A percentile compares a stretch with the other conserved stretches of the same genome.
phyloP scores from a whole-genome alignment of 2,888 invertebrate species.

The Dolomedes plantarius region DNA sequence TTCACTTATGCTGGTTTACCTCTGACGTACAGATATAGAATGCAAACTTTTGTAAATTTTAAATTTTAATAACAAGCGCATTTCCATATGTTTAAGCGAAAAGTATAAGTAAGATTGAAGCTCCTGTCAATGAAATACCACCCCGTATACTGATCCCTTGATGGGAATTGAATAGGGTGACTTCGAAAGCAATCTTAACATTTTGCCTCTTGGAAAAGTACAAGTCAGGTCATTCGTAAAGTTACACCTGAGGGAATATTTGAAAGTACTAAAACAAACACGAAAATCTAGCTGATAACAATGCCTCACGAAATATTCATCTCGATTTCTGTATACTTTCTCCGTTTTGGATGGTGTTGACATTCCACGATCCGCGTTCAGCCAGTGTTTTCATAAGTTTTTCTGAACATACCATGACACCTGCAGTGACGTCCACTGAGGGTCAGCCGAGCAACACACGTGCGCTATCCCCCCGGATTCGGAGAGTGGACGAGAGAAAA shows the following conservation, averaged over 20 bases:
- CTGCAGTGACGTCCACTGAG: slow-evolving; percentile 26
- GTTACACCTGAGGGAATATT: slow-evolving; percentile 2
- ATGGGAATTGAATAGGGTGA: no score
- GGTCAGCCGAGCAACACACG: slow-evolving; percentile 2
- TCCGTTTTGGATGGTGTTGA: background rate
- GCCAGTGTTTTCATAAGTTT: background rate
- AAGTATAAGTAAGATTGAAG: no score
- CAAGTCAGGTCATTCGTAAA: background rate
- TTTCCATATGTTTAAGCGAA: no score
- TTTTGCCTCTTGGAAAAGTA: no score
- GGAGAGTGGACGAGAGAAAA: background rate
- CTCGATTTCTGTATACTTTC: background rate
- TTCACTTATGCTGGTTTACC: no score
- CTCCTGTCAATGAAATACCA: no score
- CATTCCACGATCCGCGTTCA: background rate
- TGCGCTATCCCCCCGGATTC: background rate
- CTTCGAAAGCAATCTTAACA: no score
- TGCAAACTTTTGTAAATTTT: no score
- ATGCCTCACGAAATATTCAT: background rate
- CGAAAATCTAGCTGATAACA: no score
- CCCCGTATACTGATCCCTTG: no score
- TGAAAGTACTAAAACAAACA: background rate
- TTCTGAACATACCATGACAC: slow-evolving; percentile 23
- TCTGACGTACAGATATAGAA: no score
- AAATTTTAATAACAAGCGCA: no score